These are phyloP conservation scores for Tapirus indicus DNA, from an alignment of 2,797 vertebrate genomes.

Conservation along the genomic window DNA sequence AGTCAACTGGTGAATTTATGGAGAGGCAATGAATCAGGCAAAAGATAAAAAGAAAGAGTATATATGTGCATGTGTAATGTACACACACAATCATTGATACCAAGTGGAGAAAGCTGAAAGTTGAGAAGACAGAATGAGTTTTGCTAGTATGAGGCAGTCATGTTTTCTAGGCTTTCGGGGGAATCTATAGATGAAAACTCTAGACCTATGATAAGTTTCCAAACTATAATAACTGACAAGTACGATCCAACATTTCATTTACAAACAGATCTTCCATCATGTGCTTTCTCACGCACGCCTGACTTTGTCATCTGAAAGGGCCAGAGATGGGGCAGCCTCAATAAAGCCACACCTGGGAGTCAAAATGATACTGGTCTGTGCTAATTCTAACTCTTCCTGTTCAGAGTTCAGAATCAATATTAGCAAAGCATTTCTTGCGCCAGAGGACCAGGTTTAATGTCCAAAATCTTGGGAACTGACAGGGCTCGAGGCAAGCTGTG, in stretches of 20 bases:
- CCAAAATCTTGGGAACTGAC: slow-evolving; percentile 55
- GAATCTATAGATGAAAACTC: slow-evolving; percentile 12
- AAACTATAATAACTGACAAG: slow-evolving; percentile 48
- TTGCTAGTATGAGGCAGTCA: slow-evolving; percentile 26
- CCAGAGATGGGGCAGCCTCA: neutral
- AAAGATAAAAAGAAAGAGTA: slow-evolving; percentile 43
- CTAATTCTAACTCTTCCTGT: slow-evolving; percentile 25
- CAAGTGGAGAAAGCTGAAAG: slow-evolving; percentile 14
- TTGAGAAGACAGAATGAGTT: slow-evolving; percentile 31
- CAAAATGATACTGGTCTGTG: slow-evolving; percentile 44
- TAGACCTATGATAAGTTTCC: neutral
- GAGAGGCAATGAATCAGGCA: neutral
- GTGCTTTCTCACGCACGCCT: slow-evolving; percentile 8
- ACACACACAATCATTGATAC: neutral
- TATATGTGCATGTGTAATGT: neutral
- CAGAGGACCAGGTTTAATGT: slow-evolving; percentile 66
- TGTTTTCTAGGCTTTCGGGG: neutral
- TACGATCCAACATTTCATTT: slow-evolving; percentile 42
- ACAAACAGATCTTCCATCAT: slow-evolving; percentile 12
- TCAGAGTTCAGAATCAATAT: slow-evolving; percentile 49
- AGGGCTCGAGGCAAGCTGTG: slow-evolving; percentile 58
- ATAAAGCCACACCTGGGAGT: neutral
- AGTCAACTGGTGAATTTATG: slow-evolving; percentile 43
- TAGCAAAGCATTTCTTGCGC: slow-evolving; percentile 49
- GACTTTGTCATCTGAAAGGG: slow-evolving; percentile 26